Conservation (phyloP, 2,113 vertebrate species). For the Artemisiospiza belli region DNA sequence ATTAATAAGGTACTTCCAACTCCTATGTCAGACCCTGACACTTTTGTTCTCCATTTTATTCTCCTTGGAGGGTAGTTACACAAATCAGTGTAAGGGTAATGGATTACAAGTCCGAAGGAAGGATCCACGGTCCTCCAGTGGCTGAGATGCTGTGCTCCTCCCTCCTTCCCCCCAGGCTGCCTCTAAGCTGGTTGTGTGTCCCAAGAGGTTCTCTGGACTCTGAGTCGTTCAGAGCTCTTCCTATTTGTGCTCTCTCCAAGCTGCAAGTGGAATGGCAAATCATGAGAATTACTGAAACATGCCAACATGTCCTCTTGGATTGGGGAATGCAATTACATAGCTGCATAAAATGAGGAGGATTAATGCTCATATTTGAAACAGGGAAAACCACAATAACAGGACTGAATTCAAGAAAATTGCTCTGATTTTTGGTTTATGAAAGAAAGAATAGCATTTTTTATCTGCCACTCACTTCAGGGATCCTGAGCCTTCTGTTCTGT, state of each 20-base stretch:
- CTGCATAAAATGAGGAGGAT: neutral
- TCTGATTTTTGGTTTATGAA: neutral
- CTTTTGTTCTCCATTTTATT: neutral
- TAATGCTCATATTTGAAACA: neutral
- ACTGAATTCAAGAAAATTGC: neutral
- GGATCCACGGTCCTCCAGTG: neutral
- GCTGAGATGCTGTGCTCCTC: neutral
- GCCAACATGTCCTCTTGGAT: neutral
- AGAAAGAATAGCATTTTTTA: neutral
- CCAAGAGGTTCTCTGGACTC: neutral
- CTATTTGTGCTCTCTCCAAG: neutral
- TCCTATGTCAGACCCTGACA: neutral
- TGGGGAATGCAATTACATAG: neutral
- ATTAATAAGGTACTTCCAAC: neutral
- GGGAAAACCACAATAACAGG: neutral
- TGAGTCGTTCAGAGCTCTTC: neutral
- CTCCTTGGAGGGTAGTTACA: neutral
- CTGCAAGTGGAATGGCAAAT: neutral
- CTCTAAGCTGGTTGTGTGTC: neutral
- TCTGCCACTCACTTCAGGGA: neutral
- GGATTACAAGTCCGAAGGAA: neutral
- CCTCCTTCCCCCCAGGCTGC: neutral
- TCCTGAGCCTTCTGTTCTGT: neutral
- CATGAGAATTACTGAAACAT: neutral
- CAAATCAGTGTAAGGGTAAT: neutral